These are phyloP conservation scores for Maniola hyperantus DNA, from an alignment of 2,888 invertebrate species.

Conservation along the genomic window DNA sequence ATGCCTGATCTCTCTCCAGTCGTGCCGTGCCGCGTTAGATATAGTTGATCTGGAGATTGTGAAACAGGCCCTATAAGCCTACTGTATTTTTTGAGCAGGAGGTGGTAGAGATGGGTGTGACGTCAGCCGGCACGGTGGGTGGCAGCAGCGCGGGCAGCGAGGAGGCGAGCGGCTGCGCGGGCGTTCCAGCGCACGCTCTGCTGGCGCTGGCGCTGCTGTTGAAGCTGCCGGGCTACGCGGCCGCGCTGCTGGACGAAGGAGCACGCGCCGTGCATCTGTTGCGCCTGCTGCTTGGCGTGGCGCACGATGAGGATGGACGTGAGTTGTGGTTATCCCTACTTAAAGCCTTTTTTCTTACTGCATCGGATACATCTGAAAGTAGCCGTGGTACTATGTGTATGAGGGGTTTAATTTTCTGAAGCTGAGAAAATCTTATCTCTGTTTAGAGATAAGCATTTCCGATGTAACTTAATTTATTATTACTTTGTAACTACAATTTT, in stretches of 20 bases:
- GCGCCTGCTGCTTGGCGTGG: conserved; percentile 93
- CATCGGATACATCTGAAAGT: no score
- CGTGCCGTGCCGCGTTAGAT: no score
- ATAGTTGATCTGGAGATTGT: no score
- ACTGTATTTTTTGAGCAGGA: conserved; percentile 50
- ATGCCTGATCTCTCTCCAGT: no score
- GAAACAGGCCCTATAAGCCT: no score
- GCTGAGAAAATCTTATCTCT: no score
- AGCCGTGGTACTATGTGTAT: no score
- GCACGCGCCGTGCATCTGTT: conserved; percentile 93
- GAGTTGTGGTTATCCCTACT: conserved; percentile 45
- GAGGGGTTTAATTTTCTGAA: no score
- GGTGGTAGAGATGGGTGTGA: conserved; percentile 65
- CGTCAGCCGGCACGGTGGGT: conserved; percentile 38
- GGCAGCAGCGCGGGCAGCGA: conserved; percentile 60
- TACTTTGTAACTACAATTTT: no score
- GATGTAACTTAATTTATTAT: no score
- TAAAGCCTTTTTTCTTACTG: no score
- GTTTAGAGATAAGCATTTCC: no score
- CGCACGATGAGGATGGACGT: conserved; percentile 96
- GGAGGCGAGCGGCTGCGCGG: conserved; percentile 67
- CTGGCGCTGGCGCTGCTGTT: conserved; percentile 95
- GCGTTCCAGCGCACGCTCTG: conserved; percentile 93
- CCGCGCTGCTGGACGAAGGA: conserved; percentile 91
- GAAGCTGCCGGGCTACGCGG: conserved; percentile 94